These are phyloP conservation scores for Phalacrocorax carbo DNA, from an alignment of 2,113 vertebrate genomes.

Conservation along the genomic window DNA sequence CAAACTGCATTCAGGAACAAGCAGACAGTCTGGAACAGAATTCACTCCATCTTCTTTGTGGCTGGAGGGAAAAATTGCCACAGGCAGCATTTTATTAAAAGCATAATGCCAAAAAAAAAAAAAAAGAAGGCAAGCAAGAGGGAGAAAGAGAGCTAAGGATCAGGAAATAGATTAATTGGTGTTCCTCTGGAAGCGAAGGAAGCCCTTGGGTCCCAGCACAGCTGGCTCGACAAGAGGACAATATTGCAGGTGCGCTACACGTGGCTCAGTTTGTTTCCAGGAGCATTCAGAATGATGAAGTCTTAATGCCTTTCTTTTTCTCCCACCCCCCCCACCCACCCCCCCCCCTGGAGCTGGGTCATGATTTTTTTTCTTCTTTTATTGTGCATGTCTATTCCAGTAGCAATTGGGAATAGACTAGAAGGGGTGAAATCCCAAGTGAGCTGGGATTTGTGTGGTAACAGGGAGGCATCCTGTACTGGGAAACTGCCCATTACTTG, in stretches of 20 bases:
- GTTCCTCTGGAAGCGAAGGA: background rate
- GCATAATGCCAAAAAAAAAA: background rate
- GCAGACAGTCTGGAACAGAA: conserved; percentile 17
- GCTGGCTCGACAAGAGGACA: background rate
- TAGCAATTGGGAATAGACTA: background rate
- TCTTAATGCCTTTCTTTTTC: background rate
- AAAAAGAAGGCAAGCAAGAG: background rate
- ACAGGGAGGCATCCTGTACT: background rate
- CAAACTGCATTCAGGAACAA: conserved; percentile 1
- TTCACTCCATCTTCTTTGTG: background rate
- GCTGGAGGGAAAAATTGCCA: background rate
- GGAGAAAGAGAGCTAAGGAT: background rate
- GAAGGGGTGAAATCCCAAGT: background rate
- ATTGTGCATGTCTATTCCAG: background rate
- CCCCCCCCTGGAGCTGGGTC: background rate
- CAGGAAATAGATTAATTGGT: background rate
- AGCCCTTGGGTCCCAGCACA: background rate
- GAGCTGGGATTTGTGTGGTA: background rate
- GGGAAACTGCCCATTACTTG: background rate
- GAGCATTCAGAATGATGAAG: background rate
- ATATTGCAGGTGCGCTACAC: background rate
- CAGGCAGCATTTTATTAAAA: conserved; percentile 14
- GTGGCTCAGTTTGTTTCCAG: background rate
- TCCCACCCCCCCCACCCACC: rapidly evolving
- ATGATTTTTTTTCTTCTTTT: background rate